Base-by-base conservation (phyloP, 2,797 vertebrate genomes). In the Sebastes hubbsi region DNA sequence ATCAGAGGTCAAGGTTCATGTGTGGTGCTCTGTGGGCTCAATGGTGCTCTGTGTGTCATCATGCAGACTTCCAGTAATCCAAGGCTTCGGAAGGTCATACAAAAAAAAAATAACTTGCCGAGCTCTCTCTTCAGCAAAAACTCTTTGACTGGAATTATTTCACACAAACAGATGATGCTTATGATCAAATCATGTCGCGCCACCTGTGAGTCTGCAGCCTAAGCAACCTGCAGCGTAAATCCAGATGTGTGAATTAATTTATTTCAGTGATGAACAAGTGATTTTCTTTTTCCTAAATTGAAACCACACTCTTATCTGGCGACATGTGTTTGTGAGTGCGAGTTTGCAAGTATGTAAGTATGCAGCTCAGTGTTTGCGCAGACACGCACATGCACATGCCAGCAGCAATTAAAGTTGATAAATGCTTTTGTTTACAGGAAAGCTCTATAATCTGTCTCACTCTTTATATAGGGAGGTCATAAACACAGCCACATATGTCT, bases 1-100 rank as follows among this genome's bases (percentile, higher is more conserved):
- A 91, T 94, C 91, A 93, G 85, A 88, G 94, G 93, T 95, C 89
- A 94, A 85, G 83, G 93, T 95, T 93, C 94, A 93, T 65, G 89
- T 83, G 87, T 80, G 92, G 91, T 83, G 78, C 85, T 80, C 29
- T 34, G 72, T 38, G 83, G 86, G 81, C 92, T 95, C 94, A 95
- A 94, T 94, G 91, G 95, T 87, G 88, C 90, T 91, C 91, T 92
- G 91, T 93, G 88, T 92, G 88, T 91, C 86, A 89, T 91, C 86
- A 84, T 62, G 62, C 75, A 78, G 84, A 78, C 86, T 91, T 91
- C 77, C 84, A 88, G 90, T 90, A 91, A 93, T 92, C 81, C 72
- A 27, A 63, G 64, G 83, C 84, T 84, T 87, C 42, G 16, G 67
- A 86, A 16, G 88, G 90, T 88, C 79, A 82, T 16, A 54, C 25